Conservation (phyloP, 1,140 invertebrate species). For the Aphis gossypii region DNA sequence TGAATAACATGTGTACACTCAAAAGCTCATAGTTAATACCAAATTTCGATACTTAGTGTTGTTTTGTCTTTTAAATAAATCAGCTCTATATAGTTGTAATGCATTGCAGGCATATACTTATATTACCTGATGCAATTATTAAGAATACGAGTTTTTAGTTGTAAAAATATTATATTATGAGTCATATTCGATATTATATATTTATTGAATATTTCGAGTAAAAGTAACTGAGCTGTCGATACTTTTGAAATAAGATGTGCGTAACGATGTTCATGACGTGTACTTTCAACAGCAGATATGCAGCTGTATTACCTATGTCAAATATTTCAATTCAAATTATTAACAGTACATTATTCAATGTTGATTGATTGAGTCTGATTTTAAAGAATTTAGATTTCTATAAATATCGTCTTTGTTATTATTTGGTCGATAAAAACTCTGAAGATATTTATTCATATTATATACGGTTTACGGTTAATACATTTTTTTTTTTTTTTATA, state of each 20-base stretch:
- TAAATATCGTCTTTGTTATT: not conserved
- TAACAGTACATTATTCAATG: not conserved
- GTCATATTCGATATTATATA: not conserved
- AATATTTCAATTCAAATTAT: not conserved
- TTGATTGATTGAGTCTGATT: not conserved
- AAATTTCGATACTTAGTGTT: not conserved
- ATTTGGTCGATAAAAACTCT: no score
- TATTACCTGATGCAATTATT: not conserved
- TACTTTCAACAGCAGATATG: not conserved
- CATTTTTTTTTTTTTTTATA: not conserved
- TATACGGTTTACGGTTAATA: no score
- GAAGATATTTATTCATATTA: not conserved
- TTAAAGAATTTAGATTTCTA: not conserved
- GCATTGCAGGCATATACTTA: not conserved
- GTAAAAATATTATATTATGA: not conserved
- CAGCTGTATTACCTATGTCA: not conserved
- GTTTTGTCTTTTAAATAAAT: not conserved
- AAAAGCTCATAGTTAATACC: not conserved
- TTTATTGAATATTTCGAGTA: not conserved
- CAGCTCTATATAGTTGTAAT: not conserved
- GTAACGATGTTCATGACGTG: not conserved
- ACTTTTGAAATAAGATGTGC: not conserved
- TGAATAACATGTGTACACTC: not conserved
- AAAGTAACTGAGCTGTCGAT: not conserved
- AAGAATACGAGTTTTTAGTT: not conserved